Evolutionary conservation across 1,140 invertebrate species (phyloP).

Genomic region (Lysiphlebus fabarum): DNA sequence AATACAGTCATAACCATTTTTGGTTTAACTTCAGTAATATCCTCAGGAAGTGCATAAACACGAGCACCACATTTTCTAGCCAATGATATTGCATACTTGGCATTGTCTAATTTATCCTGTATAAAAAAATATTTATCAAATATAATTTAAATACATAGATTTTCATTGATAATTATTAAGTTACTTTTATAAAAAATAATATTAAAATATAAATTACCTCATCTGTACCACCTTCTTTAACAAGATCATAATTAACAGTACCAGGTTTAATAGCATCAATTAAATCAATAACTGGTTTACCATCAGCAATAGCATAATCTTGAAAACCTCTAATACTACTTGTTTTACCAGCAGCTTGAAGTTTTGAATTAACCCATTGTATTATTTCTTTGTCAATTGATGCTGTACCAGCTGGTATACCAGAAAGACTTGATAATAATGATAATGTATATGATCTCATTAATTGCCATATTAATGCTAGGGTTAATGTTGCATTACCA

Average conservation of each 20-base stretch:
- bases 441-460: slow-evolving; percentile 98
- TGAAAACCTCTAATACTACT: slow-evolving; percentile 83
- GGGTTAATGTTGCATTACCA: slow-evolving; percentile 92
- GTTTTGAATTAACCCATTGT: slow-evolving; percentile 94
- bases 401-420: slow-evolving; percentile 74
- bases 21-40: slow-evolving; percentile 95
- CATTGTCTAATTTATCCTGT: slow-evolving; percentile 92
- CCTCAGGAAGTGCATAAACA: slow-evolving; percentile 98
- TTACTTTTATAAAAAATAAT: no score
- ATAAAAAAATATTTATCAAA: no score
- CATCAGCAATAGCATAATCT: slow-evolving; percentile 81
- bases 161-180: no score
- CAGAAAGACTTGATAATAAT: slow-evolving; percentile 83
- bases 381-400: slow-evolving; percentile 96
- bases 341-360: slow-evolving; percentile 74
- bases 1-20: slow-evolving; percentile 99
- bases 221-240: slow-evolving; percentile 72
- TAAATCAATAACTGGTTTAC: slow-evolving; percentile 87
- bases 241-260: slow-evolving; percentile 89
- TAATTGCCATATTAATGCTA: slow-evolving; percentile 97
- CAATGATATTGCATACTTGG: slow-evolving; percentile 98
- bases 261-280: slow-evolving; percentile 96
- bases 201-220: no score
- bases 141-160: no score
- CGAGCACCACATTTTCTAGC: slow-evolving; percentile 94